Evolutionary conservation across 1,140 invertebrate species (phyloP), one percentile per base, ranked within the genome.

Genomic region (Ephestia elutella): DNA sequence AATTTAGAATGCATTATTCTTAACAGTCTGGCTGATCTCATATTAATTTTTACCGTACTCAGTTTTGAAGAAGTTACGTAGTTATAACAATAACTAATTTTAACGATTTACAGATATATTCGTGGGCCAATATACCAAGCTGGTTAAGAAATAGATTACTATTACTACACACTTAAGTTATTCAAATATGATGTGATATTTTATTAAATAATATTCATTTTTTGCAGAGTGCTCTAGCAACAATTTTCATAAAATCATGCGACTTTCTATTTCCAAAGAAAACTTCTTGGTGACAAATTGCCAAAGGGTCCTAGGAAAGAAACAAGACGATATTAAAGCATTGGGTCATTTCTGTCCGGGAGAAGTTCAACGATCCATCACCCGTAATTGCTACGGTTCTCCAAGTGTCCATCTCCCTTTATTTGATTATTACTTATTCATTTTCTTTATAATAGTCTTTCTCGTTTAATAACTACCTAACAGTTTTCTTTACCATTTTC

Each of bases 321-420:
- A 77, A 75, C 71, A 76, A 71, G 74, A 69, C 72, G 75, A 71
- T 78, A 80, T 78, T 78, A 80, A 69, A 77, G 70, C 69, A 73
- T 68, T 54, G 71, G 75, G 70, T 73, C 71, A 75, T 75, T 78
- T 71, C 63, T 63, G 68, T 69, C 70, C 60, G 68, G 60, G 56
- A 66, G 66, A 80, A 80, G 65, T 80, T 78, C 67, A 68, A 78
- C 78, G 67, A 80, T 80, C 74, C 75, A 80, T 80, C 78, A 80
- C 70, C 59, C 66, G 70, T 80, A 80, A 80, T 80, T 80, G 71
- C 75, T 70, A 61, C 70, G 67, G 70, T 78, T 67, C 68, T 57
- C 62, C 54, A 63, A 74, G 61, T 70, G 66, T 71, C 68, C 68
- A 71, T 78, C 75, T 71, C 62, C 48, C 59, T 55, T 61, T 63